phyloP scores from a whole-genome alignment of 1,140 invertebrate species.

The Ips nitidus region DNA sequence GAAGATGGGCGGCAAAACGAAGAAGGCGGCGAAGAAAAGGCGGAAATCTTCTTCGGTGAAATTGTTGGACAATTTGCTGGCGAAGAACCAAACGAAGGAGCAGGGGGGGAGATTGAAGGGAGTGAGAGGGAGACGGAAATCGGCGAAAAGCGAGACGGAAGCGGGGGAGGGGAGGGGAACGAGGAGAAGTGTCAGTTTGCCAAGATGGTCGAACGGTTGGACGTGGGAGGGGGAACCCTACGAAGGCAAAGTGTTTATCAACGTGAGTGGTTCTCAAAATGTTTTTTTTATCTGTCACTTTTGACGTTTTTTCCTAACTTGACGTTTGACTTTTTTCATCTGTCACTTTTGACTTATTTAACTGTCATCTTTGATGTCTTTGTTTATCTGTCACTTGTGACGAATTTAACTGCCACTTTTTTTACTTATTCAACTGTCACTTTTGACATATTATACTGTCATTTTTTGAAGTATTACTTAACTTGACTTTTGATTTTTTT shows the following conservation, averaged over 20 bases:
- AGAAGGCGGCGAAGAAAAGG: constrained; percentile 16
- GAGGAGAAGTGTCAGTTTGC: constrained; percentile 56
- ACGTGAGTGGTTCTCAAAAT: constrained; percentile 63
- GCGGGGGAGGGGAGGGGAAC: constrained; percentile 11
- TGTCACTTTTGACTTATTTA: not conserved
- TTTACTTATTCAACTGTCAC: too few relatives aligned
- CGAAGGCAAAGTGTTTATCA: constrained; percentile 82
- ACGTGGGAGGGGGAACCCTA: constrained; percentile 83
- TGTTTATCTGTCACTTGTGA: too few relatives aligned
- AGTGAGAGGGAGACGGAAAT: not conserved
- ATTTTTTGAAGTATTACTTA: too few relatives aligned
- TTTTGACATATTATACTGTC: too few relatives aligned
- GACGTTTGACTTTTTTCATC: too few relatives aligned
- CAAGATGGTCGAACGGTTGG: constrained; percentile 91
- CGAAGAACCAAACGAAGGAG: constrained; percentile 51
- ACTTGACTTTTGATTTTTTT: too few relatives aligned
- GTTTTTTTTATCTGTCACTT: not conserved
- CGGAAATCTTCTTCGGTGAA: constrained; percentile 52
- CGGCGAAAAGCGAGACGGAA: constrained; percentile 1
- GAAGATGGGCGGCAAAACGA: constrained; percentile 22
- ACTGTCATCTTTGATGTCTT: too few relatives aligned
- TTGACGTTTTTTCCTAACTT: too few relatives aligned
- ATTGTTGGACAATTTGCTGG: constrained; percentile 57
- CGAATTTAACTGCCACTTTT: too few relatives aligned
- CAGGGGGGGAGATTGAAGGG: not conserved